Evolutionary conservation across 2,113 vertebrate genomes (phyloP).

Genomic region (Ptychochromis oligacanthus): DNA sequence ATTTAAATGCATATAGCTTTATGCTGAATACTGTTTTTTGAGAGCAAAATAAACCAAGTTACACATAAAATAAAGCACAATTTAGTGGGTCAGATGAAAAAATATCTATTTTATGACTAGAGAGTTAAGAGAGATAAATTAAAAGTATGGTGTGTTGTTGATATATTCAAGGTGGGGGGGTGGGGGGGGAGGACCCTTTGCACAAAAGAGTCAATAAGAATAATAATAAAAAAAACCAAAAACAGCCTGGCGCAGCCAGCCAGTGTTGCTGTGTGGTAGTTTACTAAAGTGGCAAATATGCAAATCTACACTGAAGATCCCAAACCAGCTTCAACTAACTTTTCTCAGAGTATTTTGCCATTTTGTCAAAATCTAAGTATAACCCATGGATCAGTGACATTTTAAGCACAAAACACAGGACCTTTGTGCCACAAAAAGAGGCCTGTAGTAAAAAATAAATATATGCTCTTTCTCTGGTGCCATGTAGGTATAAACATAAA

Average conservation of each 20-base stretch:
- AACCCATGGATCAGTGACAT: not conserved
- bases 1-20: too few species aligned
- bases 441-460: not conserved
- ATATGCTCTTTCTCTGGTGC: too few species aligned
- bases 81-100: not conserved
- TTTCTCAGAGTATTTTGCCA: not conserved
- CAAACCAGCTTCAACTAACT: not conserved
- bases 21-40: too few species aligned
- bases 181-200: too few species aligned
- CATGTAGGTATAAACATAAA: not conserved
- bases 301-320: not conserved
- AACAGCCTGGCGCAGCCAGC: not conserved
- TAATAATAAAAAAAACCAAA: too few species aligned
- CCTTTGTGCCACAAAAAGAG: not conserved
- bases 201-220: not conserved
- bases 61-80: rapidly evolving
- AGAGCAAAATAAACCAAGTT: not conserved
- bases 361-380: not conserved
- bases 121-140: not conserved
- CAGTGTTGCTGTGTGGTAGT: not conserved
- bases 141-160: not conserved
- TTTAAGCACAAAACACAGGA: not conserved
- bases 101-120: not conserved
- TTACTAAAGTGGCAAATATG: not conserved
- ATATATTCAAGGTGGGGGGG: not conserved